These are phyloP conservation scores for Enteromius radiatus DNA, from an alignment of 2,797 vertebrate species.

Conservation along the genomic window DNA sequence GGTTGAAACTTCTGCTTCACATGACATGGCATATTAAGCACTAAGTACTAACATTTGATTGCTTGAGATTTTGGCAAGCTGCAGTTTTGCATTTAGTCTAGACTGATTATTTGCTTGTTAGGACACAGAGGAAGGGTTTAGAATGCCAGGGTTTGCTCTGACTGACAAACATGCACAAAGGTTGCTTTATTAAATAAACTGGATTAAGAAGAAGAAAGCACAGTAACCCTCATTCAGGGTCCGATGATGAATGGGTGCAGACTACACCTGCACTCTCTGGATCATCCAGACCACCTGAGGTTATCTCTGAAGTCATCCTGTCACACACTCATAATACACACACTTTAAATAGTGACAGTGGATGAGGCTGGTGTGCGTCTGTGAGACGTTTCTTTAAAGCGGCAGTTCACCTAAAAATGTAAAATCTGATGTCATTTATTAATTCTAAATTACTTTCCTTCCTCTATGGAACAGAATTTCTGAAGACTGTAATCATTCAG, in stretches of 20 bases:
- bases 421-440: neutral
- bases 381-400: neutral
- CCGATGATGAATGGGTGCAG: slow-evolving; percentile 39
- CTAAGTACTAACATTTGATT: neutral
- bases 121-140: slow-evolving; percentile 1
- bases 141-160: slow-evolving; percentile 4
- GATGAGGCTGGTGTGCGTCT: slow-evolving; percentile 2
- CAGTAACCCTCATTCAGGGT: slow-evolving; percentile 47
- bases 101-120: slow-evolving; percentile 17
- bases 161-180: slow-evolving; percentile 27
- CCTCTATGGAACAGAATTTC: slow-evolving; percentile 18
- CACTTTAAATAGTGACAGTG: slow-evolving; percentile 32
- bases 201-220: slow-evolving; percentile 17
- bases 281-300: slow-evolving; percentile 50
- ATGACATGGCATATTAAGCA: no score
- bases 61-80: neutral
- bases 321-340: slow-evolving; percentile 15
- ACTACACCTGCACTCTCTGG: slow-evolving; percentile 52
- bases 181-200: slow-evolving; percentile 7
- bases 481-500: slow-evolving; percentile 14
- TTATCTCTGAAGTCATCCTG: slow-evolving; percentile 56
- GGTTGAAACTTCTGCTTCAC: neutral
- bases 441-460: neutral
- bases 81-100: neutral
- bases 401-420: neutral